A percentile compares a stretch with the other conserved stretches of the same genome.
phyloP scores from a whole-genome alignment of 2,113 vertebrate species.

The Vicugna pacos region DNA sequence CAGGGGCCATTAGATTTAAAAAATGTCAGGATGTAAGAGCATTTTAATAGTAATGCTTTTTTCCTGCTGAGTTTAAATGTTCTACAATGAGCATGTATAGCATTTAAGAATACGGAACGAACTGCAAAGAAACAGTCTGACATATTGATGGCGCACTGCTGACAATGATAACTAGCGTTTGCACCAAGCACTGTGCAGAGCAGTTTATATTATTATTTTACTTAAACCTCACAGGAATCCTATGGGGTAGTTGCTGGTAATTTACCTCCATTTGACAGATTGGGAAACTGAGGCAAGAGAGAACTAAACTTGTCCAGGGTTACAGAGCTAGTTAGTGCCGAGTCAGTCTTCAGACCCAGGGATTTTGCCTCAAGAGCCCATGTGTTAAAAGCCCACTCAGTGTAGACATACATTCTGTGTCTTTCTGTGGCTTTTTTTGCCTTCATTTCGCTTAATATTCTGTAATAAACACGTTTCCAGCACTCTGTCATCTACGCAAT shows the following conservation, averaged over 20 bases:
- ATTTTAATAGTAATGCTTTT: not conserved
- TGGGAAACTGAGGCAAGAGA: not conserved
- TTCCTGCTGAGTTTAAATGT: not conserved
- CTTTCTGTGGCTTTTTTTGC: not conserved
- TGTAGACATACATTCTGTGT: not conserved
- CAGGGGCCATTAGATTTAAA: not conserved
- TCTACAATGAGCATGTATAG: not conserved
- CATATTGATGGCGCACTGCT: too few species aligned
- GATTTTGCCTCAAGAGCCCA: not conserved
- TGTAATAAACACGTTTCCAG: not conserved
- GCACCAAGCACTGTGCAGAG: not conserved
- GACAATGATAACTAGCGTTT: not conserved
- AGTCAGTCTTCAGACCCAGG: not conserved
- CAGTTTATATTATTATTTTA: not conserved
- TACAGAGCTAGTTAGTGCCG: not conserved
- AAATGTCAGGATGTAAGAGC: not conserved
- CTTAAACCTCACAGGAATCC: not conserved
- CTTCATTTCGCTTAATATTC: slow-evolving; percentile 2
- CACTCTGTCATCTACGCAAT: not conserved
- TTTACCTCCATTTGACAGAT: not conserved
- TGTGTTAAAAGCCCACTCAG: not conserved
- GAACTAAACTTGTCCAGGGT: not conserved
- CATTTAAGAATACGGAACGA: not conserved
- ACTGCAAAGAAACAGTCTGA: not conserved
- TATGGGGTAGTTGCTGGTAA: not conserved